Percentiles rank a stretch among this genome's conserved stretches.
Conservation (phyloP, 2,113 vertebrate species). For the Gallinago media region DNA sequence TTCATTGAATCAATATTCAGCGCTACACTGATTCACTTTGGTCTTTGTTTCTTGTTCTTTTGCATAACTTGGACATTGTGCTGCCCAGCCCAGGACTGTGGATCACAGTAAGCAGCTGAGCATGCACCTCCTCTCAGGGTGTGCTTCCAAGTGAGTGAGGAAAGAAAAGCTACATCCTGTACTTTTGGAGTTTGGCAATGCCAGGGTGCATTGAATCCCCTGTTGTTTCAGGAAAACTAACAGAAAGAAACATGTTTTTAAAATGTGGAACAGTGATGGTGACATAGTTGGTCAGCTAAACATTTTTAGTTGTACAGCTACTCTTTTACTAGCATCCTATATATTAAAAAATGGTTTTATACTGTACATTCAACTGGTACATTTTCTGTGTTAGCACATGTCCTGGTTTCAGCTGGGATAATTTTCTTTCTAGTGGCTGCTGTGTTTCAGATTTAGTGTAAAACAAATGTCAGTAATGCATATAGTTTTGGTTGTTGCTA, state of each 20-base stretch:
- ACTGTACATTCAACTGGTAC: rapidly evolving
- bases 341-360: not conserved
- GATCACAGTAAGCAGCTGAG: not conserved
- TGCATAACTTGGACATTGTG: not conserved
- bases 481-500: not conserved
- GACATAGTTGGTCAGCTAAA: not conserved
- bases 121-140: not conserved
- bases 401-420: not conserved
- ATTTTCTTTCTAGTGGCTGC: not conserved
- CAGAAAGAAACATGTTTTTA: not conserved
- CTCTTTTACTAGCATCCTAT: not conserved
- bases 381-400: not conserved
- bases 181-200: not conserved
- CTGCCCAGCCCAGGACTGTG: rapidly evolving
- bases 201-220: not conserved
- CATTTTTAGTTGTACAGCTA: not conserved
- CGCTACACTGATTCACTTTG: not conserved
- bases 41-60: not conserved
- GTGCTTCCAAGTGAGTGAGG: not conserved
- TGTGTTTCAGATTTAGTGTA: not conserved
- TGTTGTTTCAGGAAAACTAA: not conserved
- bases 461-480: not conserved
- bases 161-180: not conserved
- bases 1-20: not conserved
- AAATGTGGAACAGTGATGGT: not conserved